Evolutionary conservation across 2,797 vertebrate genomes (phyloP), one percentile per base, ranked within the genome.

Genomic region (Muscicapa comitata): DNA sequence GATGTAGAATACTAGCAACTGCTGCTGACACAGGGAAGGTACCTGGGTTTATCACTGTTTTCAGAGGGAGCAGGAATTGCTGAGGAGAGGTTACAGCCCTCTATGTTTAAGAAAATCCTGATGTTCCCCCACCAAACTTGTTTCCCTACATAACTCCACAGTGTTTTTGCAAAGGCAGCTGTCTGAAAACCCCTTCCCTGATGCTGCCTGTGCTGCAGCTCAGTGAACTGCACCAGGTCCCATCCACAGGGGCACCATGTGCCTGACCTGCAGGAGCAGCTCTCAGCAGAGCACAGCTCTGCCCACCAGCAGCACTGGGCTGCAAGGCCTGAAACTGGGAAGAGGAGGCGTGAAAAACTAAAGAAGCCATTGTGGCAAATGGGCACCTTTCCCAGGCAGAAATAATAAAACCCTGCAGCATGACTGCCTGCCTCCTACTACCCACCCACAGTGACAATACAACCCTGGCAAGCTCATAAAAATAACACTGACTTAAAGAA

Each of bases 351-450:
- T 87, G 77, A 89, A 87, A 76, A 96, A 57, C 37, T 50, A 8
- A 85, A 86, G 79, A 45, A 88, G 50, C 75, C 76, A 73, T 81
- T 93, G 94, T 91, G 61, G 79, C 37, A 88, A 93, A 92, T 31
- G 78, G 89, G 88, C 89, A 89, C 78, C 76, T 78, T 90, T 95
- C 95, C 93, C 94, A 96, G 94, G 6, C 63, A 84, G 91, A 77
- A 91, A 83, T 77, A 93, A 87, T 83, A 93, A 67, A 87, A 40
- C 84, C 31, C 86, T 91, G 88, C 67, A 93, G 94, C 71, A 73
- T 19, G 57, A 92, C 67, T 83, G 74, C 88, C 67, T 89, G 66
- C 75, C 88, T 97, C 91, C 59, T 76, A 83, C 85, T 31, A 33
- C 70, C 65, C 87, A 87, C 88, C 72, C 82, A 87, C 94, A 80